These are phyloP conservation scores for Eupithecia centaureata DNA, from an alignment of 2,888 invertebrate species.

Conservation along the genomic window DNA sequence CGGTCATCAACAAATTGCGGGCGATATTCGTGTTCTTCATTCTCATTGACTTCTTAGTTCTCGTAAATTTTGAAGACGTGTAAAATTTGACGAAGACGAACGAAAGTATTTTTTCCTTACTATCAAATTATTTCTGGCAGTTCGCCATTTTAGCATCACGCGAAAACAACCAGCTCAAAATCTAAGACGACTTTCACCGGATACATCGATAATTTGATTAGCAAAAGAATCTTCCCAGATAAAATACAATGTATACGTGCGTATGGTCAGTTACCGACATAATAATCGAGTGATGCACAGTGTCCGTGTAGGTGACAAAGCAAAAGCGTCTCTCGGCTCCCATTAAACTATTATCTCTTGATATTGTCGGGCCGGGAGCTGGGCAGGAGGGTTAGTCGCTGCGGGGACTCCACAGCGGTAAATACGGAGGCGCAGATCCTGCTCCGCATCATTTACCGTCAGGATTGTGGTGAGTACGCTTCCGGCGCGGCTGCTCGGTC, in stretches of 20 bases:
- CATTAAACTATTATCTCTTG: conserved; percentile 80
- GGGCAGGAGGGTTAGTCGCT: conserved; percentile 77
- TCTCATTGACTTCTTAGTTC: conserved; percentile 57
- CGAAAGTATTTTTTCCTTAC: conserved; percentile 53
- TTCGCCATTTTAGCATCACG: conserved; percentile 53
- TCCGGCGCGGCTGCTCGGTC: conserved; percentile 37
- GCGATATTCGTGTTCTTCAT: conserved; percentile 42
- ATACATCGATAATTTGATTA: conserved; percentile 78
- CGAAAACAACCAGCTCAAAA: conserved; percentile 49
- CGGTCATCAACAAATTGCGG: conserved; percentile 21
- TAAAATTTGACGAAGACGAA: conserved; percentile 58
- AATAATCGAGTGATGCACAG: conserved; percentile 69
- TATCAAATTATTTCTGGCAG: conserved; percentile 50
- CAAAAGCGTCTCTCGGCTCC: conserved; percentile 69
- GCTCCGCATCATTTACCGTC: conserved; percentile 80
- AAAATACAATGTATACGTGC: conserved; percentile 72
- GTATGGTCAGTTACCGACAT: conserved; percentile 68
- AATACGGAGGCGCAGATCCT: conserved; percentile 82
- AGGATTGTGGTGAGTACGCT: conserved; percentile 80
- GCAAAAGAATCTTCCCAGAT: conserved; percentile 64
- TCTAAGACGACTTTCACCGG: conserved; percentile 72
- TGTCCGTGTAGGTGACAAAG: conserved; percentile 80
- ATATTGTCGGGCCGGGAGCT: conserved; percentile 78
- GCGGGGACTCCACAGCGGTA: conserved; percentile 81
- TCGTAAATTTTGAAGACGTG: conserved; percentile 56